Percentiles rank a stretch among this genome's conserved stretches.
These are phyloP conservation scores for Hoplostethus atlanticus DNA, from an alignment of 2,797 vertebrate genomes.

Conservation along the genomic window DNA sequence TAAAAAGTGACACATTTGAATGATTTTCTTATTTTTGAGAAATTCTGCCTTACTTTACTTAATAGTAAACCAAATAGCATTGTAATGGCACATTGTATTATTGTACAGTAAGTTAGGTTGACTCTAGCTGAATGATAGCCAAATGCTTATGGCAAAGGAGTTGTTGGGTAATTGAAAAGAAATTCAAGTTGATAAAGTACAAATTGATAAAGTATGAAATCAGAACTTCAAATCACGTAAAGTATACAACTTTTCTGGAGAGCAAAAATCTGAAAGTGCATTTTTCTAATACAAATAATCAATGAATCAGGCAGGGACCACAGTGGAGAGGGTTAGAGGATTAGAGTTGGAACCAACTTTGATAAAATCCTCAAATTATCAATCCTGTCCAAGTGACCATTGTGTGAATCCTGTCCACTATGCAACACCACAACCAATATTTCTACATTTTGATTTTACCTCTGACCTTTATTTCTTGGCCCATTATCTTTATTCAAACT, in stretches of 20 bases:
- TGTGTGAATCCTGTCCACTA: constrained; percentile 10
- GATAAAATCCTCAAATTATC: constrained; percentile 30
- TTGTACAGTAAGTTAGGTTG: background rate
- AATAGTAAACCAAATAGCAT: background rate
- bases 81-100: background rate
- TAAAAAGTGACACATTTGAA: constrained; percentile 24
- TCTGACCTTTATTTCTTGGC: background rate
- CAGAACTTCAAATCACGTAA: background rate
- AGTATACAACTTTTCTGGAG: background rate
- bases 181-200: background rate
- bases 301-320: constrained; percentile 40
- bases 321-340: constrained; percentile 55
- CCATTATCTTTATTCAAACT: constrained; percentile 12
- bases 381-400: constrained; percentile 37
- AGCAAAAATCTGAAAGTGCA: constrained; percentile 29
- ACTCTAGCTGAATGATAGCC: background rate
- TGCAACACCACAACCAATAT: background rate
- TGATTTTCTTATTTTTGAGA: background rate
- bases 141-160: background rate
- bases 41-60: too few relatives aligned
- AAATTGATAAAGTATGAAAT: constrained; percentile 5
- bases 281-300: constrained; percentile 48
- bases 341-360: constrained; percentile 55
- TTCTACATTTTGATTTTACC: constrained; percentile 10
- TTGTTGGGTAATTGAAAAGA: background rate